Evolutionary conservation across 2,113 vertebrate species (phyloP), one percentile per base, ranked within the genome.

Genomic region (Sinocyclocheilus anshuiensis): DNA sequence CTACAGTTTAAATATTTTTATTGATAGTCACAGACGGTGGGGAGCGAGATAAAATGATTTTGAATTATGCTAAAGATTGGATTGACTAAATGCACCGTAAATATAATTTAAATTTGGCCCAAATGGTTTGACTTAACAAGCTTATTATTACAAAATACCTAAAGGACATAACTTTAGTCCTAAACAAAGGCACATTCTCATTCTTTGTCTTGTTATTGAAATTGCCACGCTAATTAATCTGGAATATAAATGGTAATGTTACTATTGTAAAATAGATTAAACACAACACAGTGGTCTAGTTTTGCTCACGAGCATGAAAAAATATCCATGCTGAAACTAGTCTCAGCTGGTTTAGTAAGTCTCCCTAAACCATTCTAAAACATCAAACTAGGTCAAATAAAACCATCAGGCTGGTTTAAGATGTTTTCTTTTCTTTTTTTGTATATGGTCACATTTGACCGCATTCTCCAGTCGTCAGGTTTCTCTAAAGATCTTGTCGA

Each of bases 401-500:
- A 29, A 18, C 63, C 5, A 3, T 9, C 61, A 69, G 65, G 4
- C 61, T 65, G 61, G 11, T 26, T 26, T 65, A 6, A 59, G 57
- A 5, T n/a, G 69, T 11, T 39, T 72, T 20, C 4, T 4, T 10
- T 1, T 0, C 6, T 36, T 9, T 1, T 26, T 3, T 4, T 50
- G n/a, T 13, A 80, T 53, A 10, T 72, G 33, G 90, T 72, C 42
- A 42, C 42, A 42, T 42, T 42, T 42, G 42, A 42, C 42, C 7
- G 8, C 42, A 42, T 42, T 42, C 7, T 42, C 42, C 42, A 42
- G 7, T 42, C 8, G 8, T 42, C 42, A 42, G 42, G 42, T 88
- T 87, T 85, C 88, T 78, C 89, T 75, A n/a, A 79, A 88, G 89
- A 88, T 87, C 90, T 11, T 0, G 10, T 48, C 9, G 42, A 10